Conservation (phyloP, 2,113 vertebrate species). For the Catharus bicknelli region DNA sequence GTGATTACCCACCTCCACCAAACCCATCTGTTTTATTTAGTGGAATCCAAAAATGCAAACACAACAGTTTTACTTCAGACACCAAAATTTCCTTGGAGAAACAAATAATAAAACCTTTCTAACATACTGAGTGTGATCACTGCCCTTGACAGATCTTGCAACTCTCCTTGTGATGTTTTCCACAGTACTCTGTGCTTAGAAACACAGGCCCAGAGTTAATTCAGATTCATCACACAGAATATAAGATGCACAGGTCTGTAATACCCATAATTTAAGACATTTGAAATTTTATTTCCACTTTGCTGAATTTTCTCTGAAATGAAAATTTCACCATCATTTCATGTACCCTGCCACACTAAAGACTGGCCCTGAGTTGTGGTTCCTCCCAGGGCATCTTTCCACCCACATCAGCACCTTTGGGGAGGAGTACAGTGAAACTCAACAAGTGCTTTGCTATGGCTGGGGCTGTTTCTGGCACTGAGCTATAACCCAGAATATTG, state of each 20-base stretch:
- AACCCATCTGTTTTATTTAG: not conserved
- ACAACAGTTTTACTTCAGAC: not conserved
- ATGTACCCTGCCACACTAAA: not conserved
- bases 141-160: not conserved
- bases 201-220: not conserved
- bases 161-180: not conserved
- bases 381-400: not conserved
- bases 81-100: not conserved
- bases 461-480: rapidly evolving
- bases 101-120: not conserved
- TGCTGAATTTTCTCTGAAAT: not conserved
- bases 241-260: rapidly evolving
- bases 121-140: not conserved
- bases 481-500: not conserved
- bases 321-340: not conserved
- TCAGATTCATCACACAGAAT: not conserved
- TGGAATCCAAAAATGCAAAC: not conserved
- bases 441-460: rapidly evolving
- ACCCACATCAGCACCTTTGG: rapidly evolving
- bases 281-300: not conserved
- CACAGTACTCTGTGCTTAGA: not conserved
- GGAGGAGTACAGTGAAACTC: not conserved
- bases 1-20: not conserved
- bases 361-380: not conserved
- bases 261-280: not conserved